These are phyloP conservation scores for Caenorhabditis remanei DNA, from an alignment of 1,140 invertebrate genomes.

Conservation along the genomic window DNA sequence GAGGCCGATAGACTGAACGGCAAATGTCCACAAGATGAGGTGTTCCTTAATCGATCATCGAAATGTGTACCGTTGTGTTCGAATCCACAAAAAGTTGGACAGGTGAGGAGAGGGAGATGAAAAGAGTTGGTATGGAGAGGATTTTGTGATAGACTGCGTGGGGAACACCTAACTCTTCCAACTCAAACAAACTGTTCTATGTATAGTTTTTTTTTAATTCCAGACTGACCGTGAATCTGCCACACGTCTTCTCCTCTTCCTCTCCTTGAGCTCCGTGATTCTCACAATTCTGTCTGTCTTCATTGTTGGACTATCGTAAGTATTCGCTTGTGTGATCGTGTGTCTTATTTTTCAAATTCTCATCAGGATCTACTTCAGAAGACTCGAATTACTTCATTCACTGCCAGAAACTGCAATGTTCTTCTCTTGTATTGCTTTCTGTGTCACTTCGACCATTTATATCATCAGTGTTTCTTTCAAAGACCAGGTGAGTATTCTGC, in stretches of 20 bases:
- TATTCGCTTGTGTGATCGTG: neutral
- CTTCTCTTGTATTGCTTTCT: constrained; percentile 63
- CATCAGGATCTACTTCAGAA: constrained; percentile 56
- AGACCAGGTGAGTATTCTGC: constrained; percentile 59
- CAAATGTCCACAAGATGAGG: constrained; percentile 59
- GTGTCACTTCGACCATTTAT: constrained; percentile 62
- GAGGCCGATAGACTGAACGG: constrained; percentile 2
- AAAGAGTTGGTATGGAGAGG: neutral
- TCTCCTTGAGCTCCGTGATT: constrained; percentile 62
- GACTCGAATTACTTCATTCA: constrained; percentile 48
- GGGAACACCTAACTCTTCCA: too few relatives aligned
- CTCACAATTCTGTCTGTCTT: constrained; percentile 64
- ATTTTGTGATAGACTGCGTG: too few relatives aligned
- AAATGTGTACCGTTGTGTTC: constrained; percentile 67
- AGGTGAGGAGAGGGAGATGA: constrained; percentile 43
- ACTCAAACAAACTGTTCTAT: too few relatives aligned
- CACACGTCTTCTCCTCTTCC: constrained; percentile 58
- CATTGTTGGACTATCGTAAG: constrained; percentile 45
- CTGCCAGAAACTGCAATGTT: constrained; percentile 64
- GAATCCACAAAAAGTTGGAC: constrained; percentile 62
- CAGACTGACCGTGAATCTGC: constrained; percentile 66
- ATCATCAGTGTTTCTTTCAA: constrained; percentile 63
- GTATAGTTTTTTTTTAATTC: neutral
- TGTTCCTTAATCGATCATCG: constrained; percentile 65
- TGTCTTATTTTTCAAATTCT: neutral